These are phyloP conservation scores for Chaenocephalus aceratus DNA, from an alignment of 2,113 vertebrate species.

Conservation along the genomic window DNA sequence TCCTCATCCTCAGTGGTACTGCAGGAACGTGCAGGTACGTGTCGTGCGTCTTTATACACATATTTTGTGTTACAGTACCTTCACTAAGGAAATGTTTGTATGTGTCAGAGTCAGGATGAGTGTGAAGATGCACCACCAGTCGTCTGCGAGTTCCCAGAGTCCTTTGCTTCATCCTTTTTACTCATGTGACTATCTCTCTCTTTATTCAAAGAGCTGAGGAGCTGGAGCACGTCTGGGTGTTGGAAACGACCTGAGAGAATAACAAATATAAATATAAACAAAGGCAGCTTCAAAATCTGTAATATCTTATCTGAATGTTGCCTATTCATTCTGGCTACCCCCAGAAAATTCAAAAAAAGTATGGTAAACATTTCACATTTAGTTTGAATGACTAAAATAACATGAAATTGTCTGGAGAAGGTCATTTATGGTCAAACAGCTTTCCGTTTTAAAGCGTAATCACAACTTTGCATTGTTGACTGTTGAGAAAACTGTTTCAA, in stretches of 20 bases:
- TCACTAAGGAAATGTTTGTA: neutral
- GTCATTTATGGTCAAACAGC: neutral
- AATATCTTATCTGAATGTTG: neutral
- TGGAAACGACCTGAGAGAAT: constrained; percentile 88
- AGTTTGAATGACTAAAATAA: neutral
- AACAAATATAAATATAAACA: neutral
- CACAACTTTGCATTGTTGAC: neutral
- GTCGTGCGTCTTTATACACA: too few relatives aligned
- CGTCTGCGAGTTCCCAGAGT: constrained; percentile 6
- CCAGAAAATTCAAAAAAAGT: neutral
- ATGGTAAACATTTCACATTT: neutral
- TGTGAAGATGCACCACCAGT: neutral
- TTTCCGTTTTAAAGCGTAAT: neutral
- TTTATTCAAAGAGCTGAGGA: constrained; percentile 88
- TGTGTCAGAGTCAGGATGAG: constrained; percentile 42
- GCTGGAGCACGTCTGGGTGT: constrained; percentile 92
- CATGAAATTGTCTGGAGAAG: too few relatives aligned
- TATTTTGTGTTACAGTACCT: neutral
- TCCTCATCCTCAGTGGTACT: neutral
- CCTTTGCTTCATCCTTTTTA: constrained; percentile 9
- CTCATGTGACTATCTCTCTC: constrained; percentile 84
- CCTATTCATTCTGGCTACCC: neutral
- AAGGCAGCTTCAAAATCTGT: neutral
- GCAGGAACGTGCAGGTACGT: neutral
- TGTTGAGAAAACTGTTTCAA: neutral